Conservation (phyloP, 2,113 vertebrate genomes). For the Meles meles region DNA sequence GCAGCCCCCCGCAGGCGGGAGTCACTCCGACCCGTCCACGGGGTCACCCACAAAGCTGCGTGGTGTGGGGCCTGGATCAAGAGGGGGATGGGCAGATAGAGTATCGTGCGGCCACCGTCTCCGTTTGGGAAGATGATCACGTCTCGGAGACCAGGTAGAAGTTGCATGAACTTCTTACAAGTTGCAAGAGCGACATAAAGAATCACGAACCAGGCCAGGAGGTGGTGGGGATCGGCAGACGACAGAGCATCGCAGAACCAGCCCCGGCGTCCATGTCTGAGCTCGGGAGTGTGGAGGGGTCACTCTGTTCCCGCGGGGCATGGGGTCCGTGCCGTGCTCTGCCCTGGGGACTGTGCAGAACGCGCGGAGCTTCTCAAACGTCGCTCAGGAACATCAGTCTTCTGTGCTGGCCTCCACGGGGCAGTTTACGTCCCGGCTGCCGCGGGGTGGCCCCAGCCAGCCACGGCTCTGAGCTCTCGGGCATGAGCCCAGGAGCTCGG, state of each 20-base stretch:
- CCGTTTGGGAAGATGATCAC: fast-evolving
- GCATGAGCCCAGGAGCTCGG: fast-evolving
- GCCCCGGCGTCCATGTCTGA: neutral
- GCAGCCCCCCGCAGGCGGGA: fast-evolving
- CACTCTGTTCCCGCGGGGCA: neutral
- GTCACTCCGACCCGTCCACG: neutral
- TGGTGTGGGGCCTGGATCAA: neutral
- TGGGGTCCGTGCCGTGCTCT: neutral
- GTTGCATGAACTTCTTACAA: neutral
- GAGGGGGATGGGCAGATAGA: neutral
- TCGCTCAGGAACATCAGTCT: fast-evolving
- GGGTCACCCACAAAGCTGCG: neutral
- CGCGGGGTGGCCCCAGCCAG: fast-evolving
- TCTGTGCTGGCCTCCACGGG: neutral
- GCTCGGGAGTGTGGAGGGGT: neutral
- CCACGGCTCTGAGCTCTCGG: fast-evolving
- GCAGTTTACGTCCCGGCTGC: neutral
- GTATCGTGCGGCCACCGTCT: fast-evolving
- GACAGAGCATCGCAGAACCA: no score
- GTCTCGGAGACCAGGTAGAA: neutral
- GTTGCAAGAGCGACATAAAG: neutral
- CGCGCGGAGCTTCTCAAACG: fast-evolving
- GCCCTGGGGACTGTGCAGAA: neutral
- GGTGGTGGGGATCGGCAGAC: fast-evolving
- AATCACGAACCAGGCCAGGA: neutral